A percentile compares a stretch with the other conserved stretches of the same genome.
Evolutionary conservation across 1,140 invertebrate species (phyloP).

Genomic region (Charaxes varanes): DNA sequence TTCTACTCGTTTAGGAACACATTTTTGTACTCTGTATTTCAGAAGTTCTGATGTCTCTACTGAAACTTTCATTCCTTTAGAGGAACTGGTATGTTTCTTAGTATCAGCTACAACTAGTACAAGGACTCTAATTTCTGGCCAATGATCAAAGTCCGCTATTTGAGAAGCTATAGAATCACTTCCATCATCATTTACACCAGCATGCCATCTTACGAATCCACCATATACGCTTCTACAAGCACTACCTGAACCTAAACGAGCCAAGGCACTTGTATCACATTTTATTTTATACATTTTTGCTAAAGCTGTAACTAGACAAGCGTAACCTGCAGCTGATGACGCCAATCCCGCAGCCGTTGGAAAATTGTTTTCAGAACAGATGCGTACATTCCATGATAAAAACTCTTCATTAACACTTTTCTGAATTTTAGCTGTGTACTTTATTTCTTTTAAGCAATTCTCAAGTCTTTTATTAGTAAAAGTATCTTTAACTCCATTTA

Average conservation of each 20-base stretch:
- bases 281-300: conserved; percentile 85
- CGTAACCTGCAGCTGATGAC: conserved; percentile 98
- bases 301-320: conserved; percentile 87
- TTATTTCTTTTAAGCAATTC: conserved; percentile 87
- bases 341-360: conserved; percentile 98
- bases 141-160: conserved; percentile 84
- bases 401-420: conserved; percentile 60
- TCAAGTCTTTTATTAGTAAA: conserved; percentile 83
- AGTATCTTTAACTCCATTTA: conserved; percentile 89
- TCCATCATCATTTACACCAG: conserved; percentile 81
- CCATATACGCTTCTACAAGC: conserved; percentile 96
- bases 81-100: conserved; percentile 92
- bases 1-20: conserved; percentile 83
- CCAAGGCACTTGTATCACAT: conserved; percentile 88
- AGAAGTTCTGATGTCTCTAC: conserved; percentile 90
- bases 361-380: conserved; percentile 98
- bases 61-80: conserved; percentile 91
- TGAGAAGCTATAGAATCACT: conserved; percentile 89
- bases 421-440: conserved; percentile 69
- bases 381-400: conserved; percentile 84
- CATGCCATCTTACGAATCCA: conserved; percentile 93
- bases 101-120: conserved; percentile 93
- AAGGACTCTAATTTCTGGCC: conserved; percentile 93
- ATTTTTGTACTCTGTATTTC: conserved; percentile 80
- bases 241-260: conserved; percentile 94